These are phyloP conservation scores for Oscheius myriophilus DNA, from an alignment of 2,888 invertebrate species.

Conservation along the genomic window DNA sequence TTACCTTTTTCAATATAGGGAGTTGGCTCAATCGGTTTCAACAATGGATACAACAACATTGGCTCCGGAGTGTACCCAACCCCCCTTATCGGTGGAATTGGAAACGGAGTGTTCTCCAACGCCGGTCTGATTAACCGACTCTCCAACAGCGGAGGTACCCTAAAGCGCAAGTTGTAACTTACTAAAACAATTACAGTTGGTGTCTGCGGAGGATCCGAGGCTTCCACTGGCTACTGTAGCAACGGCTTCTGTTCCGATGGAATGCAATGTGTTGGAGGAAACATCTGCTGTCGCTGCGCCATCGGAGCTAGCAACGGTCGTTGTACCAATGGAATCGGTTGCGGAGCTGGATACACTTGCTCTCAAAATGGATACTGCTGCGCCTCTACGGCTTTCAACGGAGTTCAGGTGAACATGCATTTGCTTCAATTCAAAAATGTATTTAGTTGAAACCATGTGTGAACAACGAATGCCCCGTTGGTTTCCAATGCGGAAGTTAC, in stretches of 20 bases:
- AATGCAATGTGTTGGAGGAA: slow-evolving; percentile 45
- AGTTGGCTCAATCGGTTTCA: neutral
- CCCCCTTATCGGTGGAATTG: slow-evolving; percentile 5
- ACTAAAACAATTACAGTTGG: slow-evolving; percentile 31
- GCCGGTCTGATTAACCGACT: slow-evolving; percentile 8
- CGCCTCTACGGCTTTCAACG: slow-evolving; percentile 15
- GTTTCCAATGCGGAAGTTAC: slow-evolving; percentile 38
- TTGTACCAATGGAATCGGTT: slow-evolving; percentile 34
- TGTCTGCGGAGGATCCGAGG: slow-evolving; percentile 35
- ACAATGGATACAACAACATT: slow-evolving; percentile 21
- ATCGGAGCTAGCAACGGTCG: slow-evolving; percentile 43
- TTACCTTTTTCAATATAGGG: neutral
- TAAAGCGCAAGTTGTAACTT: too few species aligned
- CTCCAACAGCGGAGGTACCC: too few species aligned
- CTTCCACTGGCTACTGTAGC: slow-evolving; percentile 40
- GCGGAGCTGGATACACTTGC: slow-evolving; percentile 42
- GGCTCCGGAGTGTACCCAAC: slow-evolving; percentile 4
- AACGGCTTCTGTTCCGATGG: slow-evolving; percentile 47
- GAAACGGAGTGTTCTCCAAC: slow-evolving; percentile 14
- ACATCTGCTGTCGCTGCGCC: slow-evolving; percentile 49
- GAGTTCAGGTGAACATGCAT: neutral
- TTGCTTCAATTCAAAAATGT: neutral
- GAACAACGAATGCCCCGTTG: slow-evolving; percentile 34
- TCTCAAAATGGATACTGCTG: slow-evolving; percentile 30
- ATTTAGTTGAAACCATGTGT: slow-evolving; percentile 25